A percentile compares a stretch with the other conserved stretches of the same genome.
Evolutionary conservation across 2,797 vertebrate species (phyloP).

Genomic region (Streptopelia turtur): DNA sequence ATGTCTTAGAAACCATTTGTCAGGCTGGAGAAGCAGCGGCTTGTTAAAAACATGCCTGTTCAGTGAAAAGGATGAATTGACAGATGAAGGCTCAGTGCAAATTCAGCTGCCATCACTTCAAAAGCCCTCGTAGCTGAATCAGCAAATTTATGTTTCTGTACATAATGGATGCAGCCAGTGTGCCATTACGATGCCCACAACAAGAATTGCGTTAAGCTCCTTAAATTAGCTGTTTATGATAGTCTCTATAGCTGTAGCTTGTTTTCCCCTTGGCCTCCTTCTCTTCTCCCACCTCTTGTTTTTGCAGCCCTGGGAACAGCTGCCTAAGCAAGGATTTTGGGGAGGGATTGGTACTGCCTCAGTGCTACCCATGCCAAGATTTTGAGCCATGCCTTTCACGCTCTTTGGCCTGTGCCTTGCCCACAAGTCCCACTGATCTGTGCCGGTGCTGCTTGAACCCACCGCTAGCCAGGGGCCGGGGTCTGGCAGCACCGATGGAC

Average conservation of each 20-base stretch:
- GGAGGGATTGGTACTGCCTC: not conserved
- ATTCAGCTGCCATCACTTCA: conserved; percentile 50
- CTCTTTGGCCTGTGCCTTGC: fast-evolving
- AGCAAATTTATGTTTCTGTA: conserved; percentile 22
- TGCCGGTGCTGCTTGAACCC: not conserved
- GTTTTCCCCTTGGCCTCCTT: not conserved
- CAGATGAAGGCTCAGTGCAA: conserved; percentile 6
- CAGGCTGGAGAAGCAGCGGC: not conserved
- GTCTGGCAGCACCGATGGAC: fast-evolving
- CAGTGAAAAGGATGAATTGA: conserved; percentile 43
- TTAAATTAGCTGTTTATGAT: not conserved
- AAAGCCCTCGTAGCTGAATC: conserved; percentile 45
- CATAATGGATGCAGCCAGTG: not conserved
- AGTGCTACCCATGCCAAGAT: not conserved
- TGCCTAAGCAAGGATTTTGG: not conserved
- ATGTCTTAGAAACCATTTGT: conserved; percentile 35
- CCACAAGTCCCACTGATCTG: fast-evolving
- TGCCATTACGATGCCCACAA: not conserved
- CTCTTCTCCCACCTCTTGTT: not conserved
- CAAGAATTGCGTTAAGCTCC: not conserved
- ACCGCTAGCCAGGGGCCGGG: fast-evolving
- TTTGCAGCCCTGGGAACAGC: conserved; percentile 1
- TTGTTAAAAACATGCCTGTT: conserved; percentile 29
- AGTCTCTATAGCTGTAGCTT: not conserved
- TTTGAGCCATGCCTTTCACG: not conserved